phyloP scores from a whole-genome alignment of 1,140 invertebrate genomes.

The Geopemphigus sp. region DNA sequence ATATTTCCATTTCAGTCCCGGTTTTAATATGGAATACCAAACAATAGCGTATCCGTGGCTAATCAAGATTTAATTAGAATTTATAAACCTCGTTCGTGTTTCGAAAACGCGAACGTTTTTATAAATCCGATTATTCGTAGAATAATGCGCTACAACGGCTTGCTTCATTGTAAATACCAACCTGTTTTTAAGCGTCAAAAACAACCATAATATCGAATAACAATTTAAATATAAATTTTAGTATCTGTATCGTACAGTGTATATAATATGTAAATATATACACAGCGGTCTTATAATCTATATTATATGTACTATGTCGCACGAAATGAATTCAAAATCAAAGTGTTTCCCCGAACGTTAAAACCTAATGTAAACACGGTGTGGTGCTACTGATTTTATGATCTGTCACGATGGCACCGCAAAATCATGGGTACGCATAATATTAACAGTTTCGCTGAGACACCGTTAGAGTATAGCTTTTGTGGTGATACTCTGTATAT shows the following conservation, averaged over 20 bases:
- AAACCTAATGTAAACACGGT: constrained; percentile 26
- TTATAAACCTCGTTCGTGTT: neutral
- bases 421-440: constrained; percentile 30
- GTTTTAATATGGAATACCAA: too few species aligned
- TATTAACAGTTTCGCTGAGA: constrained; percentile 17
- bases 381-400: constrained; percentile 37
- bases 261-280: neutral
- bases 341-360: constrained; percentile 21
- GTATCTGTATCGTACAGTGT: too few species aligned
- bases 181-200: too few species aligned
- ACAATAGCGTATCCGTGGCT: too few species aligned
- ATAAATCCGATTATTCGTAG: too few species aligned
- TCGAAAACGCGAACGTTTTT: neutral
- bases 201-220: too few species aligned
- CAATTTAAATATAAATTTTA: too few species aligned
- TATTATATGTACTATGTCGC: neutral
- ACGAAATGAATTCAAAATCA: constrained; percentile 16
- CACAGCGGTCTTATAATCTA: neutral
- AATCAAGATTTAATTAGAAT: neutral
- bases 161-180: too few species aligned
- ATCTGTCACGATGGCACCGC: constrained; percentile 45
- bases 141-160: too few species aligned
- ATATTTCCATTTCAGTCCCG: neutral
- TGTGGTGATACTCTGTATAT: constrained; percentile 13
- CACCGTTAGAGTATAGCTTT: constrained; percentile 21